Evolutionary conservation across 2,113 vertebrate genomes (phyloP).

Genomic region (Hippocampus zosterae): DNA sequence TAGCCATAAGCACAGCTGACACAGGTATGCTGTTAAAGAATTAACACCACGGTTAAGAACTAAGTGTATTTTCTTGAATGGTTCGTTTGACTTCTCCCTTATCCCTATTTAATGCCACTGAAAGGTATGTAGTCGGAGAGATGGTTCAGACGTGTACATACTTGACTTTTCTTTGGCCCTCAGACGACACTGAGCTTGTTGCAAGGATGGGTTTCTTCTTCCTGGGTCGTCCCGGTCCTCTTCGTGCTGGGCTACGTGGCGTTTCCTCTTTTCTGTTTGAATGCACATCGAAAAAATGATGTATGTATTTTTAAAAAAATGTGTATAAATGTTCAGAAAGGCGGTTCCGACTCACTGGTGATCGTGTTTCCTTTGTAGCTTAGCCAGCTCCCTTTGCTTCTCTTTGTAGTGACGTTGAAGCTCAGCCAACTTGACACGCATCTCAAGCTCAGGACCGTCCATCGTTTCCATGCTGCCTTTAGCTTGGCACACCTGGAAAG

Average conservation of each 20-base stretch:
- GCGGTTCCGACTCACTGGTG: conserved; percentile 75
- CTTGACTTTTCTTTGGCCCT: conserved; percentile 83
- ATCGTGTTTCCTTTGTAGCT: conserved; percentile 86
- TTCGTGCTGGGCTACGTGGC: conserved; percentile 85
- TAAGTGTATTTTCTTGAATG: conserved; percentile 44
- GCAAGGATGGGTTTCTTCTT: conserved; percentile 80
- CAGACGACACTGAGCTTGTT: conserved; percentile 60
- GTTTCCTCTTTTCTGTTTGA: conserved; percentile 86
- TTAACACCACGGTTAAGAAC: conserved; percentile 29
- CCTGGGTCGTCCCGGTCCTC: conserved; percentile 88
- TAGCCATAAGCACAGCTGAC: conserved; percentile 18
- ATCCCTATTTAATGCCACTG: background rate
- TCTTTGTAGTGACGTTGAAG: conserved; percentile 92
- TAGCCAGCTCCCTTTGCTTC: conserved; percentile 90
- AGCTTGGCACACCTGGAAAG: conserved; percentile 83
- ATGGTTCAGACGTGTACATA: conserved; percentile 65
- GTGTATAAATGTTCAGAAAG: background rate
- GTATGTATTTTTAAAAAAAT: background rate
- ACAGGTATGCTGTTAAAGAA: conserved; percentile 25
- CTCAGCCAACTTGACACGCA: conserved; percentile 88
- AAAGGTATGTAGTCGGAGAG: background rate
- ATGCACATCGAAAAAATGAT: background rate
- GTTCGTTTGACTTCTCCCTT: conserved; percentile 9
- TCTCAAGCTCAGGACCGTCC: conserved; percentile 87
- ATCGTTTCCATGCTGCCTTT: conserved; percentile 88